A percentile compares a stretch with the other conserved stretches of the same genome.
Conservation (phyloP, 2,888 invertebrate species). For the Sphaeridia pumilis region DNA sequence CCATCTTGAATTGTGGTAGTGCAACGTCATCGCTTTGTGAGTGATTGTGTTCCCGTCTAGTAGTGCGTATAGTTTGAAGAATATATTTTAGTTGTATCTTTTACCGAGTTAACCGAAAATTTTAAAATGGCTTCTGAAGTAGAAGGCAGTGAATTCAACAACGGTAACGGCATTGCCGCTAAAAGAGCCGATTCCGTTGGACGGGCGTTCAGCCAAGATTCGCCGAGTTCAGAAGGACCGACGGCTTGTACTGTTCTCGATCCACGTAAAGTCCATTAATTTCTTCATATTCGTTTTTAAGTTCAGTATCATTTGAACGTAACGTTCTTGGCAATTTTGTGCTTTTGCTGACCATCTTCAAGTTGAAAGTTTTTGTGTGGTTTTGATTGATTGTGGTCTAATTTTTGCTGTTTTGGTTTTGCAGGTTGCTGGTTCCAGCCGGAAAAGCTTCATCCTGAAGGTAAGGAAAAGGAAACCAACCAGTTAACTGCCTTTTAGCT, state of each 20-base stretch:
- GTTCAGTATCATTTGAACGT: no score
- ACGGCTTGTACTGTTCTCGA: slow-evolving; percentile 23
- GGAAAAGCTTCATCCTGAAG: slow-evolving; percentile 79
- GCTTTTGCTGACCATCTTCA: not conserved
- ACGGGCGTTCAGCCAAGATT: no score
- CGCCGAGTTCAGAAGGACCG: no score
- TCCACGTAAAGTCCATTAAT: slow-evolving; percentile 27
- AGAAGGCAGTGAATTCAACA: no score
- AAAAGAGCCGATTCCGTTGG: no score
- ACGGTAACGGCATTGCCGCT: no score
- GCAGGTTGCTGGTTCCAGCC: slow-evolving; percentile 90
- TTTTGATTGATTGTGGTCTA: not conserved
- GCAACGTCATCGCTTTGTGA: no score
- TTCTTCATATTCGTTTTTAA: not conserved
- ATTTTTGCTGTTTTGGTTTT: slow-evolving; percentile 45
- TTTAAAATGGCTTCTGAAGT: not conserved
- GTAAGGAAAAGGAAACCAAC: slow-evolving; percentile 57
- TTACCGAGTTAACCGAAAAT: slow-evolving; percentile 3
- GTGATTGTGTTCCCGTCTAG: no score
- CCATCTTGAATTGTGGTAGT: no score
- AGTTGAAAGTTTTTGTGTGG: not conserved
- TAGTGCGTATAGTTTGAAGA: no score
- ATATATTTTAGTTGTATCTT: no score
- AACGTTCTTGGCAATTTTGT: no score
- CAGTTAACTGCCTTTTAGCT: not conserved